These are phyloP conservation scores for Cephus pygmeus DNA, from an alignment of 2,888 invertebrate genomes.

Conservation along the genomic window DNA sequence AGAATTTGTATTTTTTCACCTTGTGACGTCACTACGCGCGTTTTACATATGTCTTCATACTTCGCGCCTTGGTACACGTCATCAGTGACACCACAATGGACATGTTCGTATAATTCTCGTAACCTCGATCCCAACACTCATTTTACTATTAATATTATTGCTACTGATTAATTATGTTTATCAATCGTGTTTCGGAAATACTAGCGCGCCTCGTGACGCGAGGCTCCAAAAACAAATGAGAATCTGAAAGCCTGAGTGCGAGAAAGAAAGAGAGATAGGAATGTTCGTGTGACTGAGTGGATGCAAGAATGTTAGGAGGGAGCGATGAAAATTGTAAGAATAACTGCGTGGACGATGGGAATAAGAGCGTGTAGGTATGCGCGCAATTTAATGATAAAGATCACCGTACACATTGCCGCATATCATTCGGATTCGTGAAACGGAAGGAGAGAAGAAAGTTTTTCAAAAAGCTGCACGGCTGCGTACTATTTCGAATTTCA, in stretches of 20 bases:
- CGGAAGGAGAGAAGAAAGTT: neutral
- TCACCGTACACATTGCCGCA: neutral
- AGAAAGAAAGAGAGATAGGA: neutral
- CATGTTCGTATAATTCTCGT: neutral
- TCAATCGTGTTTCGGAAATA: conserved; percentile 5
- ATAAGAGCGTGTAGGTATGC: neutral
- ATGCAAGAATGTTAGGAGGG: neutral
- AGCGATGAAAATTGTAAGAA: neutral
- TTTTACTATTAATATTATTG: conserved; percentile 3
- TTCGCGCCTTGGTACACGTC: neutral
- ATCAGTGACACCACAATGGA: neutral
- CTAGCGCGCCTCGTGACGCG: neutral
- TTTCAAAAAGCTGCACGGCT: conserved; percentile 11
- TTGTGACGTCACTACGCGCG: neutral
- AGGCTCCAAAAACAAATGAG: neutral
- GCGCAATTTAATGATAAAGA: neutral
- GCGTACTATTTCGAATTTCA: conserved; percentile 39
- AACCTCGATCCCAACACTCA: neutral
- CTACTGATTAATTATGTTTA: neutral
- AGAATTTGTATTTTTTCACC: neutral
- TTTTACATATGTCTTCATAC: neutral
- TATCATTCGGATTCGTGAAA: neutral
- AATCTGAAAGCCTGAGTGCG: neutral
- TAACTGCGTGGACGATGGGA: neutral
- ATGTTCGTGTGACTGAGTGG: neutral